Base-by-base conservation (phyloP, 2,797 vertebrate genomes). In the Fringilla coelebs region DNA sequence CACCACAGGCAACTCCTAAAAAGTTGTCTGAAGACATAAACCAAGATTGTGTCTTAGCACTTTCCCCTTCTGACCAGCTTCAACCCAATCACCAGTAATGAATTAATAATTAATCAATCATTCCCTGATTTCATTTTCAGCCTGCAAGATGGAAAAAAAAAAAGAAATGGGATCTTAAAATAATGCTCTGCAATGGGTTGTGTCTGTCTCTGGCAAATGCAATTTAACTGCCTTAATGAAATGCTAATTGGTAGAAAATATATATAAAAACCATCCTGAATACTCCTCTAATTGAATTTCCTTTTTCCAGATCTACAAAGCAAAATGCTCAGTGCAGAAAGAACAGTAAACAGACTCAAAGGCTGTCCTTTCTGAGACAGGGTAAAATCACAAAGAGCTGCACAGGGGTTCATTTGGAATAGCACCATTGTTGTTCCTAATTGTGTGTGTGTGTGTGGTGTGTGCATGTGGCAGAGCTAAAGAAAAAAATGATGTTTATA, bases 161-260 rank as follows among this genome's bases (percentile, higher is more conserved):
- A 88, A 78, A 74, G 55, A 43, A 91, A 93, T 88, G 72, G 91
- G 87, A 87, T 96, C 95, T 94, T 93, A 97, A 96, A 96, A 97
- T 96, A 96, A 98, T 96, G 62, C 54, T 74, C 90, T 57, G 76
- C 90, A 94, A 95, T 96, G 94, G 89, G 81, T 76, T 93, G 91
- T 94, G 85, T 94, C 91, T 90, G 96, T 97, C 96, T 96, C 92
- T 54, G 76, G 96, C 88, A 98, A 98, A 98, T 97, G 89, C 94
- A 97, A 97, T 97, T 96, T 96, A 97, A 96, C 92, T 83, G 94
- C 96, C 95, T 97, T 98, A 97, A 98, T 98, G 97, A 97, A 97
- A 97, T 96, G 94, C 90, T 98, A 97, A 98, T 97, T 98, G 96
- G 95, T 96, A 95, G 93, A 95, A 95, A 96, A 90, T 94, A 96